A percentile compares a stretch with the other conserved stretches of the same genome.
Evolutionary conservation across 2,113 vertebrate genomes (phyloP).

Genomic region (Nettapus auritus): DNA sequence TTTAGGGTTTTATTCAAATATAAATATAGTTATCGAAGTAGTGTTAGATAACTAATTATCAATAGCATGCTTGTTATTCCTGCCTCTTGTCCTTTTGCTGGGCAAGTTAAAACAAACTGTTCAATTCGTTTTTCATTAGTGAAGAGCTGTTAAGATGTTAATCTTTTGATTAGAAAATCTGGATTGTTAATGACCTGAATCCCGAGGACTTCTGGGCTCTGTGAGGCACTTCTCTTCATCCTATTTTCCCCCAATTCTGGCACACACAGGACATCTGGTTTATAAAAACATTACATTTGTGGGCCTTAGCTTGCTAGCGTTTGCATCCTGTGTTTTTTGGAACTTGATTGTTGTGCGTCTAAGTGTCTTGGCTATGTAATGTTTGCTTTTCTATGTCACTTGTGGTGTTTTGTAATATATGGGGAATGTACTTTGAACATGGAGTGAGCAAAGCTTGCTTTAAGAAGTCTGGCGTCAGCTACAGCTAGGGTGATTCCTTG

Average conservation of each 20-base stretch:
- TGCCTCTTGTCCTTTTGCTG: neutral
- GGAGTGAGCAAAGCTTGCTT: neutral
- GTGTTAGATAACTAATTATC: neutral
- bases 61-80: neutral
- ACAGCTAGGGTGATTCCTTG: neutral
- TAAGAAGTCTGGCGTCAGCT: neutral
- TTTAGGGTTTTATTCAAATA: slow-evolving; percentile 32
- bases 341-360: neutral
- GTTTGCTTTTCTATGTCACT: neutral
- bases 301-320: neutral
- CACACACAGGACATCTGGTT: neutral
- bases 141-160: slow-evolving; percentile 42
- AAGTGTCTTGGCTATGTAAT: neutral
- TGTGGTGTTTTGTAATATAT: neutral
- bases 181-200: slow-evolving; percentile 32
- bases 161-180: slow-evolving; percentile 45
- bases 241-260: neutral
- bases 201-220: neutral
- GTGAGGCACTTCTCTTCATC: neutral
- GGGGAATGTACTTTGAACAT: neutral
- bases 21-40: neutral
- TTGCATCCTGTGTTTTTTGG: neutral
- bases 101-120: neutral
- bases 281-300: neutral
- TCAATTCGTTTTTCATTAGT: neutral